These are phyloP conservation scores for Orycteropus afer DNA, from an alignment of 2,113 vertebrate species.

Conservation along the genomic window DNA sequence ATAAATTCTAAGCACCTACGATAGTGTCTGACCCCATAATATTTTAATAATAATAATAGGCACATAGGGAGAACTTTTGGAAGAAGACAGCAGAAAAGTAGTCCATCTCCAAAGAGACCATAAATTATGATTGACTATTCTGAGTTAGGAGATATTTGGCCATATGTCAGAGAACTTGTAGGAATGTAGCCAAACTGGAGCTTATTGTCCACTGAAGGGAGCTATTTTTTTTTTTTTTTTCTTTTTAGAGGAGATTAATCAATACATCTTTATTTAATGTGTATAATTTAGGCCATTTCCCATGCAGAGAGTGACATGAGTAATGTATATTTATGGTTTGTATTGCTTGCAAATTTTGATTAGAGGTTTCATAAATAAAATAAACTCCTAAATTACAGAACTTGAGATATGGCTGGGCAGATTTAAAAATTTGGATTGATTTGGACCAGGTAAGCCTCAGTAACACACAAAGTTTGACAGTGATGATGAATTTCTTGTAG, in stretches of 20 bases:
- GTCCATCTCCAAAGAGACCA: not conserved
- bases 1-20: not conserved
- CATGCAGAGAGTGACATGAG: not conserved
- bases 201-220: not conserved
- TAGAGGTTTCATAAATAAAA: conserved; percentile 32
- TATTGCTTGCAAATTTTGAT: conserved; percentile 55
- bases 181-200: conserved; percentile 6
- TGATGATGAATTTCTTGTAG: conserved; percentile 16
- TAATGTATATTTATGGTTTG: conserved; percentile 23
- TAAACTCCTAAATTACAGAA: conserved; percentile 32
- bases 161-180: conserved; percentile 17
- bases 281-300: conserved; percentile 23
- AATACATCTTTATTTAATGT: conserved; percentile 47
- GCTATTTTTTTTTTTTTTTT: not conserved
- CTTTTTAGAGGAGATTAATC: conserved; percentile 16
- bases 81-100: conserved; percentile 29
- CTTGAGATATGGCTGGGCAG: not conserved
- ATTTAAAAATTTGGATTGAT: conserved; percentile 36
- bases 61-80: not conserved
- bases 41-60: not conserved
- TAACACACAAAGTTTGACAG: not conserved
- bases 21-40: not conserved
- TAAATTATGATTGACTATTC: conserved; percentile 30
- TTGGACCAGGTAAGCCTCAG: conserved; percentile 26
- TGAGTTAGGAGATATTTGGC: conserved; percentile 26